These are phyloP conservation scores for Antennarius maculatus DNA, from an alignment of 2,797 vertebrate species.

Conservation along the genomic window DNA sequence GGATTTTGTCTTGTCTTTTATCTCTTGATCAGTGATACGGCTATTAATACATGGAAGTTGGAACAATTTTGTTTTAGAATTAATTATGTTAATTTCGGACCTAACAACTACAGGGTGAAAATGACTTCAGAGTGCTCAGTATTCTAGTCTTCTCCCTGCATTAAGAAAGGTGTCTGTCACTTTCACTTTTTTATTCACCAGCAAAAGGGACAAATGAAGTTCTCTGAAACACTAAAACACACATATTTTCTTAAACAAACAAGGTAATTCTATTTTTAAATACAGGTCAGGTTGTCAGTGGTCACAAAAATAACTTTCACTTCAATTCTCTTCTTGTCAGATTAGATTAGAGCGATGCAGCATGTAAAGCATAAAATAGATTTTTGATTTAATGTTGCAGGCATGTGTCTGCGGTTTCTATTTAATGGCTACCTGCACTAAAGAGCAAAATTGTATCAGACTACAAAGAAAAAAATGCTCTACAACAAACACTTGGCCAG, in stretches of 20 bases:
- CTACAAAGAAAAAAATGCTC: slow-evolving; percentile 12
- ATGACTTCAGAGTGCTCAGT: background rate
- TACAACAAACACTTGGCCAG: slow-evolving; percentile 23
- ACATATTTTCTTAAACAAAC: slow-evolving; percentile 7
- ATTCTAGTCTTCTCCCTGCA: background rate
- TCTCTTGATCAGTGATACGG: background rate
- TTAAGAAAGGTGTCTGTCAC: slow-evolving; percentile 17
- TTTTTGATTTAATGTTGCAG: background rate
- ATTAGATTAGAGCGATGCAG: slow-evolving; percentile 10
- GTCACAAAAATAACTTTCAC: slow-evolving; percentile 17
- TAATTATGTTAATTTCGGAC: background rate
- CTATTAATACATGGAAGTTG: background rate
- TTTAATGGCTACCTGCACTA: background rate
- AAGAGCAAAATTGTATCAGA: background rate
- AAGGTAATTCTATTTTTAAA: slow-evolving; percentile 32
- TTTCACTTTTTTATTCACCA: slow-evolving; percentile 7
- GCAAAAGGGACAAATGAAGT: slow-evolving; percentile 9
- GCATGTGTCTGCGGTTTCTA: background rate
- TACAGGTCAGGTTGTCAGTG: slow-evolving; percentile 8
- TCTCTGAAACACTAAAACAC: slow-evolving; percentile 15
- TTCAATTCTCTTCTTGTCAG: slow-evolving; percentile 9
- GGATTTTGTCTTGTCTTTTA: background rate
- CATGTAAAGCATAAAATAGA: background rate
- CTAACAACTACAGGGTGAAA: slow-evolving; percentile 11
- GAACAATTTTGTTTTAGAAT: slow-evolving; percentile 1